Evolutionary conservation across 2,113 vertebrate species (phyloP).

Genomic region (Mellivora capensis): DNA sequence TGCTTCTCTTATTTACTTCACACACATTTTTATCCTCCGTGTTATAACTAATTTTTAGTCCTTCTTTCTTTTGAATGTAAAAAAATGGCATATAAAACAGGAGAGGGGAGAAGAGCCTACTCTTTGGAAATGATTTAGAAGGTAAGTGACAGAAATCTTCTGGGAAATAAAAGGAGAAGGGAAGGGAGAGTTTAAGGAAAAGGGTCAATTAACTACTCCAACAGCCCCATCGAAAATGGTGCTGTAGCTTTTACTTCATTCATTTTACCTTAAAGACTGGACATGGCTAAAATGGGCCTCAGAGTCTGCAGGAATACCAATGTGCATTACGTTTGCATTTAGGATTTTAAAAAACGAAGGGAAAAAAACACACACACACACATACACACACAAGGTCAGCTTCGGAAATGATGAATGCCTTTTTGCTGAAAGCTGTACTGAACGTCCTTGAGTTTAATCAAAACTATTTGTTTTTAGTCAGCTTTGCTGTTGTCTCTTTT

Average conservation of each 20-base stretch:
- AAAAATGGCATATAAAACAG: background rate
- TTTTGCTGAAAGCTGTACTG: constrained; percentile 95
- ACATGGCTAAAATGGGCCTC: background rate
- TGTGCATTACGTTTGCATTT: constrained; percentile 83
- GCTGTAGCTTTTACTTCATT: constrained; percentile 19
- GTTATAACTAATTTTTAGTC: background rate
- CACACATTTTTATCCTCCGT: background rate
- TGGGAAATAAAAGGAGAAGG: constrained; percentile 46
- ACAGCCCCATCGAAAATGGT: background rate
- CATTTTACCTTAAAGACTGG: constrained; percentile 48
- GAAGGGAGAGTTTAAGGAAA: constrained; percentile 42
- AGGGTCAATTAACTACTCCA: constrained; percentile 54
- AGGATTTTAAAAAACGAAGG: constrained; percentile 73
- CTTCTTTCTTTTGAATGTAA: background rate
- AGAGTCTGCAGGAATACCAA: constrained; percentile 73
- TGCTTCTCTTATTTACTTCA: background rate
- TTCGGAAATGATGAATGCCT: constrained; percentile 98
- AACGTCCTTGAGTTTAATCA: constrained; percentile 99
- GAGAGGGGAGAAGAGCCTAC: background rate
- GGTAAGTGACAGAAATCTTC: constrained; percentile 49
- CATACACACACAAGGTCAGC: constrained; percentile 88
- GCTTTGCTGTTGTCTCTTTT: constrained; percentile 96
- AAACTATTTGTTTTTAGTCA: constrained; percentile 99
- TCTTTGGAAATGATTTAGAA: constrained; percentile 57
- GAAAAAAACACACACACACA: constrained; percentile 53